phyloP scores from a whole-genome alignment of 2,888 invertebrate species.

The Ommatoiulus sabulosus region DNA sequence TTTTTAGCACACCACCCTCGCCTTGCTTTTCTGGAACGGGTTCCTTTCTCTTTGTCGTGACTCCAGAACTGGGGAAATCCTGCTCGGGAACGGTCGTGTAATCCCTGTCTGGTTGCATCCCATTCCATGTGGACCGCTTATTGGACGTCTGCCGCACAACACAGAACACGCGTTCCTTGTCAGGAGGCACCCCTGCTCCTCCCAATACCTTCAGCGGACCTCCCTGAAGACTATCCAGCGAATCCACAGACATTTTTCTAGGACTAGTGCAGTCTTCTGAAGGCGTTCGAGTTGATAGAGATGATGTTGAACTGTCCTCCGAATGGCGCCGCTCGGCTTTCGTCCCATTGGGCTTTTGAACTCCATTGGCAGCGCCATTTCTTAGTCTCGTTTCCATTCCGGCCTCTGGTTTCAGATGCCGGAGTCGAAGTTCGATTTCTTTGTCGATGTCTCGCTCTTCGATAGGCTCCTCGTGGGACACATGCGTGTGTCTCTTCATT shows the following conservation, averaged over 20 bases:
- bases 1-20: conserved; percentile 67
- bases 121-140: conserved; percentile 47
- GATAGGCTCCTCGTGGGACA: conserved; percentile 59
- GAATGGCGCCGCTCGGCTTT: conserved; percentile 53
- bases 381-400: conserved; percentile 34
- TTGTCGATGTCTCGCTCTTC: conserved; percentile 66
- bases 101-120: background rate
- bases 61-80: background rate
- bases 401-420: conserved; percentile 45
- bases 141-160: conserved; percentile 49
- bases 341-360: background rate
- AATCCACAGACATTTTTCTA: conserved; percentile 58
- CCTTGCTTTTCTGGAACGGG: background rate
- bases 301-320: conserved; percentile 56
- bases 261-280: conserved; percentile 53
- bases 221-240: conserved; percentile 56
- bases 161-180: conserved; percentile 55
- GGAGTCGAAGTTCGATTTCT: conserved; percentile 63
- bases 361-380: conserved; percentile 4
- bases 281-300: conserved; percentile 45
- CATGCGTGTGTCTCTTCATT: conserved; percentile 60
- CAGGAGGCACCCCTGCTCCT: background rate
- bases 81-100: background rate
- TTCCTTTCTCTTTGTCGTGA: conserved; percentile 38
- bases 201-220: background rate